Evolutionary conservation across 1,140 invertebrate species (phyloP), one percentile per base, ranked within the genome.

Genomic region (Spodoptera frugiperda): DNA sequence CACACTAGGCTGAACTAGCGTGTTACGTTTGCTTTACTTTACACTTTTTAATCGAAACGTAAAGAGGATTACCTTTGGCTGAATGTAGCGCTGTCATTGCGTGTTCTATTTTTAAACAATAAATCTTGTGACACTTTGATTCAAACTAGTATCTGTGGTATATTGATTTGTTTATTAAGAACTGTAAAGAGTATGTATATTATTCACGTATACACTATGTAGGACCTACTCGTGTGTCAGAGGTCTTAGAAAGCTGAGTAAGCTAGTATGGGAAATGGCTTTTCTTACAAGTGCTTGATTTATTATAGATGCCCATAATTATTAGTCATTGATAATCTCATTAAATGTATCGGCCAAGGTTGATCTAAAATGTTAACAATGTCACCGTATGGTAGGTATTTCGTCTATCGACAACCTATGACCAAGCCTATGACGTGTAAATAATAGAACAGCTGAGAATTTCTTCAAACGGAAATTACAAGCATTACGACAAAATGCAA

Each of bases 1-100:
- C 14, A 14, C 14, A 21, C 55, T 72, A 72, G 68, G 49, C 53
- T 57, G 68, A 72, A 72, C 46, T 57, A 33, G 30, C 49, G 5
- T 70, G 25, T 54, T 70, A 33, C 25, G 48, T 70, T 70, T 51
- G 49, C 48, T 4, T 30, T 12, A 14, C 25, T 39, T 12, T 44
- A 33, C 9, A 53, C 14, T n/a, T 14, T 33, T 11, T 15, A 33
- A 53, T 19, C 15, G 3, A n/a, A 9, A 53, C 10, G 51, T 53
- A 15, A 53, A 19, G 17, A 9, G 9, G 15, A 8, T 2, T 17
- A 53, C 9, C 14, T 9, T 10, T 10, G 51, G 51, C 51, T 53
- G 15, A 53, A 53, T 19, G 9, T 5, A 53, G 17, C n/a, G 15
- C 10, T 53, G 51, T 39, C 33, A 8, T 39, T 39, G 33, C 33